Evolutionary conservation across 2,888 invertebrate genomes (phyloP).

Genomic region (Gymnosoma rotundatum): DNA sequence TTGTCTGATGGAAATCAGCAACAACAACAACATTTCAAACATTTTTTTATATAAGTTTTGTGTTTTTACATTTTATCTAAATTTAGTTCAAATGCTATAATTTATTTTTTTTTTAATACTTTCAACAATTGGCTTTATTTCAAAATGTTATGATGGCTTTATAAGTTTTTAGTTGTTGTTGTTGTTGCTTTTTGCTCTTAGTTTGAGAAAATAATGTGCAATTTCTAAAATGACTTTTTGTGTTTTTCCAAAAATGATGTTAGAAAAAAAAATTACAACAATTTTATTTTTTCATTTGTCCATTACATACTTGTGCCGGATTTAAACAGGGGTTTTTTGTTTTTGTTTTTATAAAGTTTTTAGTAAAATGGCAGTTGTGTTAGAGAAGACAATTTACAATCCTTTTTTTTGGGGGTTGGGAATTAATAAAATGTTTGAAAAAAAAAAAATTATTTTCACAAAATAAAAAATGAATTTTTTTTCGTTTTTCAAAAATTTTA

Average conservation of each 20-base stretch:
- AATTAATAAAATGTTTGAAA: not conserved
- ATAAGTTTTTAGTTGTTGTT: not conserved
- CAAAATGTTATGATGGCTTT: slow-evolving; percentile 38
- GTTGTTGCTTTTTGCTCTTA: not conserved
- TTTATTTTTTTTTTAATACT: slow-evolving; percentile 42
- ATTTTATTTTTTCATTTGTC: slow-evolving; percentile 17
- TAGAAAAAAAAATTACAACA: not conserved
- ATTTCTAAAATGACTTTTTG: slow-evolving; percentile 42
- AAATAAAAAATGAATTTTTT: too few species aligned
- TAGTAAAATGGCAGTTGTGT: not conserved
- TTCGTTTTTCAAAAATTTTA: too few species aligned
- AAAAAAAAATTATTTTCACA: not conserved
- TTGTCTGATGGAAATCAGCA: not conserved
- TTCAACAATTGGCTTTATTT: slow-evolving; percentile 54
- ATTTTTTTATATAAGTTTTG: not conserved
- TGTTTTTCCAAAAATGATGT: slow-evolving; percentile 27
- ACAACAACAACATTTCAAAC: not conserved
- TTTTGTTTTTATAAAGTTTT: slow-evolving; percentile 29
- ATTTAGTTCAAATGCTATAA: slow-evolving; percentile 42
- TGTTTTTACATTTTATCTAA: not conserved
- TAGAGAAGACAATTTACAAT: not conserved
- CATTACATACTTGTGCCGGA: slow-evolving; percentile 6
- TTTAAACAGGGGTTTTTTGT: slow-evolving; percentile 11
- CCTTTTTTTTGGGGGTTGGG: not conserved
- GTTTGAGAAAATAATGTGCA: slow-evolving; percentile 17